phyloP scores from a whole-genome alignment of 2,888 invertebrate species.

The Eristalis tenax region DNA sequence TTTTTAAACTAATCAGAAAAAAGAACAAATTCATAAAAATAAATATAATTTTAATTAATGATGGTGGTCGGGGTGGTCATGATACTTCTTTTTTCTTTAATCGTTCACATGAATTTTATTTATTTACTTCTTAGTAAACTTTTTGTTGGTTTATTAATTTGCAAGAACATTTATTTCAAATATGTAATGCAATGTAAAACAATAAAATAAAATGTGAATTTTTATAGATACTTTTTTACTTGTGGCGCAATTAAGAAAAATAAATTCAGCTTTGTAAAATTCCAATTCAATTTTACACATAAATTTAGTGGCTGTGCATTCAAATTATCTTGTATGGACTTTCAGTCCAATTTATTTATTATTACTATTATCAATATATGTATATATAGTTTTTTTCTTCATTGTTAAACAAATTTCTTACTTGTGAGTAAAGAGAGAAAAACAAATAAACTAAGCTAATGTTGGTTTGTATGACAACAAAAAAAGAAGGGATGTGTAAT shows the following conservation, averaged over 20 bases:
- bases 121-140: constrained; percentile 44
- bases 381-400: constrained; percentile 21
- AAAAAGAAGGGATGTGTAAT: constrained; percentile 22
- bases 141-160: constrained; percentile 60
- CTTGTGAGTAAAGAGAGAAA: constrained; percentile 46
- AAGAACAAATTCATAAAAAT: constrained; percentile 37
- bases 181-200: constrained; percentile 68
- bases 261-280: constrained; percentile 60
- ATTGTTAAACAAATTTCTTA: constrained; percentile 55
- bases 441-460: constrained; percentile 61
- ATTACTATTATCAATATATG: constrained; percentile 68
- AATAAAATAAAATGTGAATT: constrained; percentile 71
- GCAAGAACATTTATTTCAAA: constrained; percentile 62
- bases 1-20: constrained; percentile 47
- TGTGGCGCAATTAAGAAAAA: constrained; percentile 72
- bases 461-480: constrained; percentile 30
- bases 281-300: constrained; percentile 43
- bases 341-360: constrained; percentile 56
- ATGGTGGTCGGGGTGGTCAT: constrained; percentile 71
- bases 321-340: constrained; percentile 58
- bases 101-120: constrained; percentile 69
- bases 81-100: constrained; percentile 57
- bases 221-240: constrained; percentile 24
- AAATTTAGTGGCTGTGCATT: constrained; percentile 62
- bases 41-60: constrained; percentile 55